Evolutionary conservation across 1,140 invertebrate species (phyloP).

Genomic region (Aphidius ervi): DNA sequence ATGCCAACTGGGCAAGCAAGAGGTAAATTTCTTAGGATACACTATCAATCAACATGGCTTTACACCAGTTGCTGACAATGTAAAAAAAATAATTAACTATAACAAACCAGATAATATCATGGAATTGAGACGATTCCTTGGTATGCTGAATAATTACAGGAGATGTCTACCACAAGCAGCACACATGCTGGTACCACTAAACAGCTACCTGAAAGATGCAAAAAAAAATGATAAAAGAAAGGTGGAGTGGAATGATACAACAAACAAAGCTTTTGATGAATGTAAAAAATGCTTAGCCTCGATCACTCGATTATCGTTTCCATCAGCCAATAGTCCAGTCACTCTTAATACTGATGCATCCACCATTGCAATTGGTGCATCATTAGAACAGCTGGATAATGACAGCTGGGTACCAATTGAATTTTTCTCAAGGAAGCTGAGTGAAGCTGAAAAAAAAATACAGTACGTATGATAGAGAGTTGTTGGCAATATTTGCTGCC

Average conservation of each 20-base stretch:
- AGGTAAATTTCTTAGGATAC: slow-evolving; percentile 33
- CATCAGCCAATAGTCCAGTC: background rate
- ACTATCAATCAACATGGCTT: slow-evolving; percentile 35
- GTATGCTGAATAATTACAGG: slow-evolving; percentile 45
- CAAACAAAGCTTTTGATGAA: slow-evolving; percentile 38
- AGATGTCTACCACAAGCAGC: slow-evolving; percentile 33
- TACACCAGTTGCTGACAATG: slow-evolving; percentile 24
- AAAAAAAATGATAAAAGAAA: slow-evolving; percentile 35
- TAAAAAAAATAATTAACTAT: slow-evolving; percentile 22
- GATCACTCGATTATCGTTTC: slow-evolving; percentile 14
- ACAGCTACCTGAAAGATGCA: slow-evolving; percentile 23
- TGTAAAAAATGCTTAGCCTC: slow-evolving; percentile 40
- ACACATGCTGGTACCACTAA: slow-evolving; percentile 28
- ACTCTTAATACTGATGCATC: slow-evolving; percentile 23
- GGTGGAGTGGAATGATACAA: slow-evolving; percentile 34
- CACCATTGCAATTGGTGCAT: slow-evolving; percentile 25
- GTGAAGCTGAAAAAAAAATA: slow-evolving; percentile 18
- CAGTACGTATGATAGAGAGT: slow-evolving; percentile 25
- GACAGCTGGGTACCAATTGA: slow-evolving; percentile 24
- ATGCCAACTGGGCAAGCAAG: background rate
- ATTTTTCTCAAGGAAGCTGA: slow-evolving; percentile 27
- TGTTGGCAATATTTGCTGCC: slow-evolving; percentile 28
- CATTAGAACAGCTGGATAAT: slow-evolving; percentile 23
- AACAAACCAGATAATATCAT: slow-evolving; percentile 33
- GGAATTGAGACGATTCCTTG: slow-evolving; percentile 43